Evolutionary conservation across 1,140 invertebrate genomes (phyloP).

Genomic region (Hypothenemus hampei): DNA sequence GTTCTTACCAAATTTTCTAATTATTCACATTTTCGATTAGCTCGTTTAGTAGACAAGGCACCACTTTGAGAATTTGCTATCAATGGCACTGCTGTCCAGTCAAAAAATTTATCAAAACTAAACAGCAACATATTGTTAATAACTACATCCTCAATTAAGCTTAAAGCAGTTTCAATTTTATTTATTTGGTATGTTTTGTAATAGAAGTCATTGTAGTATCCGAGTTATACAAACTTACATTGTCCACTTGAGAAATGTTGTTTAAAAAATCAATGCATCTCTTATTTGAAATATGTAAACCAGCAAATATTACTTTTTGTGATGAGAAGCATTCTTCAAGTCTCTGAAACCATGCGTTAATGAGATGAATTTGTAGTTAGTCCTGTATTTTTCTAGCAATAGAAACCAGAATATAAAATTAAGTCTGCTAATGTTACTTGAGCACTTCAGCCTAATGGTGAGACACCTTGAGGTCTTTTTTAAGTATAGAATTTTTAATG

Average conservation of each 20-base stretch:
- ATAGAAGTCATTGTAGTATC: conserved; percentile 73
- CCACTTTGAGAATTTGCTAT: conserved; percentile 74
- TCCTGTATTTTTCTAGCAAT: conserved; percentile 52
- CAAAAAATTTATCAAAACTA: conserved; percentile 47
- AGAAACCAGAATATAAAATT: conserved; percentile 68
- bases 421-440: conserved; percentile 80
- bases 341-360: conserved; percentile 60
- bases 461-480: conserved; percentile 52
- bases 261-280: conserved; percentile 27
- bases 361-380: conserved; percentile 57
- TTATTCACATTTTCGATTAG: conserved; percentile 80
- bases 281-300: no score
- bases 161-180: conserved; percentile 64
- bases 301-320: no score
- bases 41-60: conserved; percentile 67
- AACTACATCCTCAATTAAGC: conserved; percentile 43
- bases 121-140: conserved; percentile 44
- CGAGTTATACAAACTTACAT: conserved; percentile 71
- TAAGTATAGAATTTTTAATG: conserved; percentile 47
- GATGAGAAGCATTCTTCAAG: not conserved
- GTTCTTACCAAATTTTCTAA: conserved; percentile 82
- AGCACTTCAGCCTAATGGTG: conserved; percentile 80
- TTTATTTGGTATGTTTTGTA: conserved; percentile 69
- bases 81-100: conserved; percentile 63
- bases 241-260: conserved; percentile 36